Evolutionary conservation across 2,888 invertebrate species (phyloP).

Genomic region (Drosophila kokeensis): DNA sequence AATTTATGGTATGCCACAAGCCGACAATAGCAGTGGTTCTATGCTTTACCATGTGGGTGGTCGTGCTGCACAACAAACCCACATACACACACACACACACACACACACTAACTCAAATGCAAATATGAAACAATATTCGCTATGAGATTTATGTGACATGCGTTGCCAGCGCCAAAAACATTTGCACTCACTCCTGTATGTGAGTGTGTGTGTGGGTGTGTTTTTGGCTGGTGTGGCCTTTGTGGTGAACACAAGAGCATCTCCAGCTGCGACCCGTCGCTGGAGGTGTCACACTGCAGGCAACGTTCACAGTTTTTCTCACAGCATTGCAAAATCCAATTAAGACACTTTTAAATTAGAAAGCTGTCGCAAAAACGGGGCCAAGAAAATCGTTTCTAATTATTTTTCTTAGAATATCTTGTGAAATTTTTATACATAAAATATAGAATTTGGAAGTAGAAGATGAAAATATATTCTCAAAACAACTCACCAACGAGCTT

Average conservation of each 20-base stretch:
- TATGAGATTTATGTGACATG: slow-evolving; percentile 63
- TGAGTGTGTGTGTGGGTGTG: neutral
- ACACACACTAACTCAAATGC: slow-evolving; percentile 42
- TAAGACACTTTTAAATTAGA: slow-evolving; percentile 24
- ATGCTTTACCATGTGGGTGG: slow-evolving; percentile 10
- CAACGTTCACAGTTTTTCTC: slow-evolving; percentile 19
- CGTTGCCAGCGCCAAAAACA: slow-evolving; percentile 42
- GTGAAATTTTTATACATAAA: neutral
- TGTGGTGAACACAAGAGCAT: slow-evolving; percentile 35
- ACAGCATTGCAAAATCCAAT: slow-evolving; percentile 35
- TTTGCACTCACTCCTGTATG: slow-evolving; percentile 22
- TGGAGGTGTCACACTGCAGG: slow-evolving; percentile 32
- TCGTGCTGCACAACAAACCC: slow-evolving; percentile 19
- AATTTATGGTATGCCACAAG: slow-evolving; percentile 67
- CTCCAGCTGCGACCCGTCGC: slow-evolving; percentile 43
- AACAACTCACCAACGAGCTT: neutral
- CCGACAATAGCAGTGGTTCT: slow-evolving; percentile 26
- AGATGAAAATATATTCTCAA: neutral
- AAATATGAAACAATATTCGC: slow-evolving; percentile 70
- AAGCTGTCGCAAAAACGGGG: slow-evolving; percentile 13
- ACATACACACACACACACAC: slow-evolving; percentile 10
- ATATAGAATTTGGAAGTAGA: neutral
- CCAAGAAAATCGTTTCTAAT: slow-evolving; percentile 1
- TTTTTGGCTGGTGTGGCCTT: slow-evolving; percentile 3
- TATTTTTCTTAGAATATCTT: neutral